Base-by-base conservation (phyloP, 2,113 vertebrate species). In the Thalassarche chlororhynchos region DNA sequence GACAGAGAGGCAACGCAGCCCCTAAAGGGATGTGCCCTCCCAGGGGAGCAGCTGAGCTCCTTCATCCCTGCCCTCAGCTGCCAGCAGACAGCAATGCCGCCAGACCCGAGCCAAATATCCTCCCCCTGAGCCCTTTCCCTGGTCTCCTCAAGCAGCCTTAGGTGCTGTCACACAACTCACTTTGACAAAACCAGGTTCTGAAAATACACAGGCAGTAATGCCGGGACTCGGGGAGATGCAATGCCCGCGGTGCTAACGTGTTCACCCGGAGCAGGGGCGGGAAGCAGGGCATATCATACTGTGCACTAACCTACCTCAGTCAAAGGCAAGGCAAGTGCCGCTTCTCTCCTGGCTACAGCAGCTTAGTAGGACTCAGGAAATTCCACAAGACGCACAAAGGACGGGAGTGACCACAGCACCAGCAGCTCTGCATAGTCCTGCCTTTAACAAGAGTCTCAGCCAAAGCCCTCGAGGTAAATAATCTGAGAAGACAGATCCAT, bases 161-260 rank as follows among this genome's bases (percentile, higher is more conserved):
- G 12, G 66, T 18, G n/a, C 52, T 9, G 10, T 9, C 26, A 52
- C 72, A 21, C 8, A 29, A 23, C 55, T 14, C 36, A 6, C 1
- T 58, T 32, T 9, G 54, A 47, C 49, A 51, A 62, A 72, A 20
- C 2, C 12, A 17, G 15, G 5, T 5, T 46, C 40, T 47, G 47
- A 18, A 69, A 64, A 34, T 2, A 20, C 20, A 17, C 17, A 18
- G 2, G 8, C 32, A 38, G 72, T 2, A 34, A 32, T 0, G 0
- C 2, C 1, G 1, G 49, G 24, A 23, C 11, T 26, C 1, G 0
- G n/a, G 38, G 16, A 2, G 1, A 17, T 20, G 61, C 1, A 8
- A 7, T 1, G 4, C 2, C 5, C 0, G 0, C 29, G n/a, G 44
- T 23, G 49, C 36, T 32, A 18, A 17, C 3, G 3, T 2, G 19